These are phyloP conservation scores for Nasonia giraulti DNA, from an alignment of 1,140 invertebrate genomes.

Conservation along the genomic window DNA sequence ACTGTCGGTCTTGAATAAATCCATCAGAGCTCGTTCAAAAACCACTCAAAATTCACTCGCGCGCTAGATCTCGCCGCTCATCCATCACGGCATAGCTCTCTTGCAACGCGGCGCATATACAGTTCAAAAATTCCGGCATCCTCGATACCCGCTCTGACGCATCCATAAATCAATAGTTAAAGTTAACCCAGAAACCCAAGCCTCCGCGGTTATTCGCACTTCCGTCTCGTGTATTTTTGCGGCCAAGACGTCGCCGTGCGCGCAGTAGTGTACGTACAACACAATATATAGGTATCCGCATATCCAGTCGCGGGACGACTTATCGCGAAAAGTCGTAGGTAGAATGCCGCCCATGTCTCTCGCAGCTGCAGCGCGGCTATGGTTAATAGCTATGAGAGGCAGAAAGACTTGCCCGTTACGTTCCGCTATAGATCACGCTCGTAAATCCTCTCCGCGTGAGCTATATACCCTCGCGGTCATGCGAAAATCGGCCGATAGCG, in stretches of 20 bases:
- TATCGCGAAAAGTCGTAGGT: background rate
- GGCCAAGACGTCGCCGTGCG: background rate
- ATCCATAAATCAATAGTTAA: background rate
- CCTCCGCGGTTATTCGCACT: constrained; percentile 2
- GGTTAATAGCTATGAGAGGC: background rate
- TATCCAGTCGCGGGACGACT: background rate
- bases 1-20: background rate
- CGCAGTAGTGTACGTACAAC: background rate
- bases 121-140: background rate
- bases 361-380: background rate
- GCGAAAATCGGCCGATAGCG: background rate
- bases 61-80: too few species aligned
- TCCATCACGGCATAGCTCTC: too few species aligned
- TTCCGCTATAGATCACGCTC: constrained; percentile 31
- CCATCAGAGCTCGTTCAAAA: background rate
- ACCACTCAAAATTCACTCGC: too few species aligned
- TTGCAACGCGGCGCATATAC: too few species aligned
- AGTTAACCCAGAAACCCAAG: constrained; percentile 19
- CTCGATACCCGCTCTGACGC: background rate
- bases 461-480: background rate
- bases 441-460: constrained; percentile 11
- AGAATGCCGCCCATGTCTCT: constrained; percentile 21
- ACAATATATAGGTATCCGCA: too few species aligned
- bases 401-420: background rate
- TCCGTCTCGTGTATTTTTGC: background rate